Evolutionary conservation across 2,888 invertebrate genomes (phyloP), one percentile per base, ranked within the genome.

Genomic region (Gymnoscelis rufifasciata): DNA sequence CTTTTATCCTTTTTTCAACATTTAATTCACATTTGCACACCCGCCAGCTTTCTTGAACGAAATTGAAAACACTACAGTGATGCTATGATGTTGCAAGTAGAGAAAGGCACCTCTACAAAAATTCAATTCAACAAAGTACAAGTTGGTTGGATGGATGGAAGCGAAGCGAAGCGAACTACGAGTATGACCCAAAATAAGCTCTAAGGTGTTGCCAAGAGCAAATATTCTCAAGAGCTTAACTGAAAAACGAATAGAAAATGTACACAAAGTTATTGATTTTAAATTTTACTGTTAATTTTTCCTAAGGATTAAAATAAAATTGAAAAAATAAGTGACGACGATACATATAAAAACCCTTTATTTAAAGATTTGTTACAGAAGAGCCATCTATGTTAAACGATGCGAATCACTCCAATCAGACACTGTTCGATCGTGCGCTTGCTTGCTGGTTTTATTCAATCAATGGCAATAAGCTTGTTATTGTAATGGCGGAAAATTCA

Each of bases 121-220:
- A 77, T 72, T 72, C 71, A 77, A 80, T 72, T 75, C 70, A 79
- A 75, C 74, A 81, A 83, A 84, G 79, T 80, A 83, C 81, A 43
- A 30, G 83, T 83, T 83, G 78, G 83, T 82, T 33, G 33, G 19
- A 33, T 33, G 33, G 33, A 33, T 83, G 78, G 83, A 84, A 80
- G 78, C 74, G 48, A 44, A 51, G 44, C 52, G 80, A 83, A 33
- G 80, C 38, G 43, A 52, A 46, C 53, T 80, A 82, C 81, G 82
- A 81, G 81, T 88, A 72, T 88, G 88, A 89, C 87, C 87, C 88
- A 88, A 88, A 88, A 89, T 88, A 88, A 89, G 88, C 88, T 89
- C 77, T 62, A 64, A 56, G 74, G 73, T 83, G 86, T 87, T 88
- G 84, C 88, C 80, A 81, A 59, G 61, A 42, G 24, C 43, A 70